phyloP scores from a whole-genome alignment of 2,113 vertebrate species.

The Monopterus albus region DNA sequence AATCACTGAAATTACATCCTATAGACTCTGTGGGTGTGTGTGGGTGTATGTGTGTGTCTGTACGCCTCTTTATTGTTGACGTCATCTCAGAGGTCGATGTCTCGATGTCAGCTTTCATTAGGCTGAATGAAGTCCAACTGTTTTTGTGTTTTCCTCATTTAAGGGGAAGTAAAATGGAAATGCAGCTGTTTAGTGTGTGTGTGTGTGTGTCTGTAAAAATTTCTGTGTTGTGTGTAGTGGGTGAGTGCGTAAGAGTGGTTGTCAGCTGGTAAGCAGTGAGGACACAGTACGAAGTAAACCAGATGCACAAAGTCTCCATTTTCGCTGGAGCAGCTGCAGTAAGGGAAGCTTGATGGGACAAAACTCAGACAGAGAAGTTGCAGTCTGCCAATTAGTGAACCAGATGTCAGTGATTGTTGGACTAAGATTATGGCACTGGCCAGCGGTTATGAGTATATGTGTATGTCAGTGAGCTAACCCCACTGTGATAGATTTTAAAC shows the following conservation, averaged over 20 bases:
- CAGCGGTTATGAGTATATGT: conserved; percentile 38
- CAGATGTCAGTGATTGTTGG: conserved; percentile 80
- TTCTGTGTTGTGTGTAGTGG: conserved; percentile 55
- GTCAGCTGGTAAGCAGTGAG: conserved; percentile 67
- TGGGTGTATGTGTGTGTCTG: conserved; percentile 15
- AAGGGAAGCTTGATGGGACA: conserved; percentile 62
- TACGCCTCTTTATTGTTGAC: conserved; percentile 62
- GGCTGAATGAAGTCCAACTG: conserved; percentile 75
- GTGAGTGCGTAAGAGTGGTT: conserved; percentile 72
- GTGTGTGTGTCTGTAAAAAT: conserved; percentile 33
- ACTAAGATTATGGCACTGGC: conserved; percentile 68
- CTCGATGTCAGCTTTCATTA: conserved; percentile 82
- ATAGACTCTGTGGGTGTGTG: conserved; percentile 54
- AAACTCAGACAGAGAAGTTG: conserved; percentile 60
- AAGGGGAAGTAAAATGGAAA: conserved; percentile 76
- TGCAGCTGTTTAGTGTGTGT: conserved; percentile 65
- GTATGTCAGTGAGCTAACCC: conserved; percentile 55
- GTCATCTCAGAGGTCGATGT: conserved; percentile 74
- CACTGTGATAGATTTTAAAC: conserved; percentile 76
- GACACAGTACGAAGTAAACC: conserved; percentile 30
- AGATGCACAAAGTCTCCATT: conserved; percentile 42
- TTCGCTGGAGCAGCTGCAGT: conserved; percentile 48
- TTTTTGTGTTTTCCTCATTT: conserved; percentile 80
- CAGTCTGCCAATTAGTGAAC: conserved; percentile 70
- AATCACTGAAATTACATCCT: conserved; percentile 84